These are phyloP conservation scores for Drosophila nikananu DNA, from an alignment of 1,140 invertebrate genomes.

Conservation along the genomic window DNA sequence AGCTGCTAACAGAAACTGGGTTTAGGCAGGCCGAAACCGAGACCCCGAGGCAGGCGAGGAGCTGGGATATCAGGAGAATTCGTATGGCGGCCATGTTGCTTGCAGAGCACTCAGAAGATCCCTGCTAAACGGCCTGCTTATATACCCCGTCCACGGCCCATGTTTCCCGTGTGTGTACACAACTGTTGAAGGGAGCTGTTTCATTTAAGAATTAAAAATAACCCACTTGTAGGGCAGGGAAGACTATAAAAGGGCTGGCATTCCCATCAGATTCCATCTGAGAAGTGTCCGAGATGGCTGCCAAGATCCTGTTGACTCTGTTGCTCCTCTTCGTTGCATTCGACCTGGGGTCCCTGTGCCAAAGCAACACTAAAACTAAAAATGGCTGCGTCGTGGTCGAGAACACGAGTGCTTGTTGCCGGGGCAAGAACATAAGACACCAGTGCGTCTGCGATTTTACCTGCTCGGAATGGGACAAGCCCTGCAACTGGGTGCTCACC, in stretches of 20 bases:
- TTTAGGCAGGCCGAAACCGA: background rate
- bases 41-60: background rate
- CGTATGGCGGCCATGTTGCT: constrained; percentile 15
- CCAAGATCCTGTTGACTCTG: constrained; percentile 24
- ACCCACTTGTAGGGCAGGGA: too few species aligned
- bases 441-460: constrained; percentile 55
- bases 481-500: constrained; percentile 44
- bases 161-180: constrained; percentile 10
- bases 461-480: constrained; percentile 48
- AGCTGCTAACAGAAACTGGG: background rate
- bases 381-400: constrained; percentile 6
- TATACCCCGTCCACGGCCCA: constrained; percentile 14
- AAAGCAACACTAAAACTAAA: background rate
- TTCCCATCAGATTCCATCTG: background rate
- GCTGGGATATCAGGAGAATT: constrained; percentile 8
- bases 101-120: background rate
- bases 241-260: constrained; percentile 27
- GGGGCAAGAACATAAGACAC: background rate
- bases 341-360: background rate
- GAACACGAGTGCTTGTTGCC: background rate
- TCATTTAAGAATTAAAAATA: constrained; percentile 27
- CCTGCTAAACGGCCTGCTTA: constrained; percentile 4
- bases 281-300: constrained; percentile 18
- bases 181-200: constrained; percentile 23
- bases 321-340: constrained; percentile 6